Conservation (phyloP, 2,797 vertebrate genomes). For the Chiloscyllium punctatum region DNA sequence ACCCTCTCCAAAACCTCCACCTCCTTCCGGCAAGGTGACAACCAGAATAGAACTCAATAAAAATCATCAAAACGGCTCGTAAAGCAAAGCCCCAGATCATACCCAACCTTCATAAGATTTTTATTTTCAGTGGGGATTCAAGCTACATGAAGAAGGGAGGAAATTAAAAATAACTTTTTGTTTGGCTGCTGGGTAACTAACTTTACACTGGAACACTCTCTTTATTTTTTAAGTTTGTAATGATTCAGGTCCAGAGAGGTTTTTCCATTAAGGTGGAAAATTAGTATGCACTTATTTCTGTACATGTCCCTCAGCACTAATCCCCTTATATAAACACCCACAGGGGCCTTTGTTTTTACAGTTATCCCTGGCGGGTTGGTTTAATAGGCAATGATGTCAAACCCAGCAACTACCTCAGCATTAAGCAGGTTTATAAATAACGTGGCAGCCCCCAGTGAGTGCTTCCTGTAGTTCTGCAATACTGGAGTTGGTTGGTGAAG, state of each 20-base stretch:
- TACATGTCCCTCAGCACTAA: not conserved
- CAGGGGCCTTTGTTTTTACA: not conserved
- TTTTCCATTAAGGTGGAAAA: not conserved
- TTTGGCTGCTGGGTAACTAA: not conserved
- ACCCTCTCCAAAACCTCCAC: no score
- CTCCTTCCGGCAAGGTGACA: no score
- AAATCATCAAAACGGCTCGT: not conserved
- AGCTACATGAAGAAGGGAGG: not conserved
- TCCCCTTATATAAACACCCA: not conserved
- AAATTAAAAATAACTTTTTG: not conserved
- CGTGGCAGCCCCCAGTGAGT: not conserved
- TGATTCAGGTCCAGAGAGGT: not conserved
- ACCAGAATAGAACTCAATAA: no score
- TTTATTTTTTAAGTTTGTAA: not conserved
- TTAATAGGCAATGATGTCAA: not conserved
- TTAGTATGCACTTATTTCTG: not conserved
- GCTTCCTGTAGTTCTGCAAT: not conserved
- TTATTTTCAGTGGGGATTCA: no score
- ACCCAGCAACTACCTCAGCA: not conserved
- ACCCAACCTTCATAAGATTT: not conserved
- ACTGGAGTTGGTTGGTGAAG: not conserved
- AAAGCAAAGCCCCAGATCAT: not conserved
- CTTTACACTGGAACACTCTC: not conserved
- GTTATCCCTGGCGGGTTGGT: not conserved
- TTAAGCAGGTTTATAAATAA: not conserved